phyloP scores from a whole-genome alignment of 1,140 invertebrate genomes.

The Hirudo medicinalis region DNA sequence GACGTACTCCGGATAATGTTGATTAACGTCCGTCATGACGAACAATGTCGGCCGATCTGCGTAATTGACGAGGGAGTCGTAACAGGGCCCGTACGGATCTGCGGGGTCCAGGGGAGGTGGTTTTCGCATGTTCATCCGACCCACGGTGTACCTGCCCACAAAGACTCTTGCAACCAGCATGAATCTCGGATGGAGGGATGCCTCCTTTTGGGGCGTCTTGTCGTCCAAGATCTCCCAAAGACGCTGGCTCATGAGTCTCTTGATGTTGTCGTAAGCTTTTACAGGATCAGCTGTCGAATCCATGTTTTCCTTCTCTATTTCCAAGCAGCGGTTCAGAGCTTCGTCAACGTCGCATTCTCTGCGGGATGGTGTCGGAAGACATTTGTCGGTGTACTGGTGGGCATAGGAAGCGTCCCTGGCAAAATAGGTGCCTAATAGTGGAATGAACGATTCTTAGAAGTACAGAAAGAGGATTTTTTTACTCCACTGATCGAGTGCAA shows the following conservation, averaged over 20 bases:
- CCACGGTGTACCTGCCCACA: constrained; percentile 28
- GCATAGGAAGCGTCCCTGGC: constrained; percentile 21
- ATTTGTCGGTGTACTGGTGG: constrained; percentile 17
- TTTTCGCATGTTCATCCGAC: constrained; percentile 25
- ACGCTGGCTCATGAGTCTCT: neutral
- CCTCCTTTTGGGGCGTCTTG: neutral
- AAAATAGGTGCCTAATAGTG: constrained; percentile 21
- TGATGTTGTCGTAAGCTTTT: neutral
- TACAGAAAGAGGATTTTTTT: too few relatives aligned
- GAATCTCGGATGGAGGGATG: neutral
- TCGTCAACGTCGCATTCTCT: neutral
- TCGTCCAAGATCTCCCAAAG: neutral
- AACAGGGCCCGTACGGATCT: constrained; percentile 20
- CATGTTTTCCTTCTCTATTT: neutral
- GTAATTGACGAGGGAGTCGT: constrained; percentile 31
- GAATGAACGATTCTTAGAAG: neutral
- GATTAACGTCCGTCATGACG: constrained; percentile 31
- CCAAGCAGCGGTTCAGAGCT: too few relatives aligned
- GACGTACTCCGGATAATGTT: constrained; percentile 32
- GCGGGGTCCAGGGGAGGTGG: constrained; percentile 28
- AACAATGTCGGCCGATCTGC: constrained; percentile 27
- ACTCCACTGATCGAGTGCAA: too few relatives aligned
- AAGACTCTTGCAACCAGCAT: constrained; percentile 33
- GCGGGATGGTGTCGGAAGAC: neutral
- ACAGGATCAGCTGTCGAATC: neutral